Base-by-base conservation (phyloP, 2,113 vertebrate species). In the Phalacrocorax aristotelis region DNA sequence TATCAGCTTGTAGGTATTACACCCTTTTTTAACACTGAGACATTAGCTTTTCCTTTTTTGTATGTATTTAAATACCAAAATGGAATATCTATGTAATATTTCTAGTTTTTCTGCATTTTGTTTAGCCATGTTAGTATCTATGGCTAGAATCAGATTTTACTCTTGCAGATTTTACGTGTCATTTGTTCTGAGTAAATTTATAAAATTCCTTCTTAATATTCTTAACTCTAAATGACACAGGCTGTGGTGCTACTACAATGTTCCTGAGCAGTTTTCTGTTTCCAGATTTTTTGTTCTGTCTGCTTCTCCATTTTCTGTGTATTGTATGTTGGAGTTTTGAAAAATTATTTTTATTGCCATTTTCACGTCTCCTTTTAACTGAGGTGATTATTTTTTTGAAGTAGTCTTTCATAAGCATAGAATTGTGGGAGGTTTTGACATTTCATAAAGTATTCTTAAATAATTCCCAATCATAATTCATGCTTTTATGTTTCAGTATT, bases 381-480 rank as follows among this genome's bases (percentile, higher is more conserved):
- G 10, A 55, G 34, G 30, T 84, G 4, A n/a, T 48, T 71, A 71
- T 79, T 91, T 82, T 75, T 48, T 48, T 55, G 42, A 71, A 85
- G 7, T n/a, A 55, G 11, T 55, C 32, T 84, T 93, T 92, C 48
- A 58, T 52, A 1, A 82, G 4, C 16, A 61, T 49, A 62, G 48
- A 85, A 71, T 60, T 46, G 38, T 46, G 23, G 32, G 44, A 83
- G 10, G 26, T 21, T 91, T 90, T 85, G 75, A 85, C 34, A 79
- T 94, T 92, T 85, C 23, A 36, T 76, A n/a, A 87, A 69, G 15
- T 57, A 42, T 92, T 96, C 77, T 83, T 61, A 88, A 92, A 57
- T 62, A 88, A 76, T 71, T 92, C 57, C 26, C 5, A 34, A n/a
- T 51, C 29, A 60, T 79, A 86, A 85, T 64, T 88, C 48, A 88